Evolutionary conservation across 1,140 invertebrate species (phyloP).

Genomic region (Drosophila orena): DNA sequence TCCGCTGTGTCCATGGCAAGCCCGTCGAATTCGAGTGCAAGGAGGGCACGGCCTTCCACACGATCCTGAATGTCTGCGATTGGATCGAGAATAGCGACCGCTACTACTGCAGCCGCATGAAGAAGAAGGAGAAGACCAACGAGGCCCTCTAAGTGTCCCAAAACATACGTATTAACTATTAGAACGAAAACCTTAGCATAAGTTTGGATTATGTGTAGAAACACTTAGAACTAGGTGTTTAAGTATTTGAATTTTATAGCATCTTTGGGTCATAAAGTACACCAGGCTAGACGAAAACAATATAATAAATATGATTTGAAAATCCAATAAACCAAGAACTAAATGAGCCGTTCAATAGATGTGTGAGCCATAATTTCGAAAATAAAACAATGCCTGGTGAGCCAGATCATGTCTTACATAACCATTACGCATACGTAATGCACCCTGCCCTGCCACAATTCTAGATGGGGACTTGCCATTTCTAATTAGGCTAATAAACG

Average conservation of each 20-base stretch:
- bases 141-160: constrained; percentile 33
- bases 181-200: constrained; percentile 7
- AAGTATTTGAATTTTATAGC: constrained; percentile 35
- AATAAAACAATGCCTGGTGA: constrained; percentile 2
- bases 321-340: constrained; percentile 38
- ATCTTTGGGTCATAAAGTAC: constrained; percentile 16
- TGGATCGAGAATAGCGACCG: constrained; percentile 91
- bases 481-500: constrained; percentile 51
- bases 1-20: constrained; percentile 91
- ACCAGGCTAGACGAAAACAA: constrained; percentile 60
- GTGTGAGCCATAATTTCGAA: constrained; percentile 31
- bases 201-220: constrained; percentile 17
- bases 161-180: constrained; percentile 28
- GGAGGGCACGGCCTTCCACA: constrained; percentile 91
- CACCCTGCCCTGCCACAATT: constrained; percentile 13
- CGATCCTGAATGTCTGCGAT: constrained; percentile 89
- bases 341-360: constrained; percentile 47
- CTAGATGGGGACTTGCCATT: constrained; percentile 32
- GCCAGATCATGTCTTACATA: constrained; percentile 29
- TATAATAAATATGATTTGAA: constrained; percentile 49
- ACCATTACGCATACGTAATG: constrained; percentile 14
- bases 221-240: constrained; percentile 18
- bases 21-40: constrained; percentile 90
- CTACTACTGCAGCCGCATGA: constrained; percentile 75
- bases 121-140: constrained; percentile 46